Evolutionary conservation across 2,888 invertebrate genomes (phyloP).

Genomic region (Eutolmus rufibarbis): DNA sequence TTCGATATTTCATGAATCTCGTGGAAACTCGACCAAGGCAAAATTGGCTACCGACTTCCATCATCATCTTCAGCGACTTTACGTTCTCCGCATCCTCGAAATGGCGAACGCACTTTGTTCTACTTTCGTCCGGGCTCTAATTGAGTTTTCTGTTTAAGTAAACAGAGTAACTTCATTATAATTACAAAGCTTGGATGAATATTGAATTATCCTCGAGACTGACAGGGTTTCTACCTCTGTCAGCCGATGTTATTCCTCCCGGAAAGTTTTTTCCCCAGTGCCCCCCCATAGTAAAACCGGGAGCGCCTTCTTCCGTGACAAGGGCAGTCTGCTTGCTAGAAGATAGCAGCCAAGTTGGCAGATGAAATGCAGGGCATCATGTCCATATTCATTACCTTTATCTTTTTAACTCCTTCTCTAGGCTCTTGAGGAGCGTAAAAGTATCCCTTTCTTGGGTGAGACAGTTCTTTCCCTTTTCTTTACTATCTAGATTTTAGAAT

Average conservation of each 20-base stretch:
- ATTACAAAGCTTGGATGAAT: slow-evolving; percentile 45
- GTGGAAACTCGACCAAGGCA: neutral
- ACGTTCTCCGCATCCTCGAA: neutral
- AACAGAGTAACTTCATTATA: slow-evolving; percentile 44
- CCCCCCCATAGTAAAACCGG: neutral
- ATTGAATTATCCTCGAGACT: slow-evolving; percentile 43
- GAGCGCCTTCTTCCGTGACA: neutral
- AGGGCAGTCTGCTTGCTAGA: neutral
- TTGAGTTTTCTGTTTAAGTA: slow-evolving; percentile 43
- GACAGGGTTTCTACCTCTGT: slow-evolving; percentile 28
- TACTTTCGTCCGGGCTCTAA: slow-evolving; percentile 34
- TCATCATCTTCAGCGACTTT: neutral
- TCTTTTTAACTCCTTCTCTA: neutral
- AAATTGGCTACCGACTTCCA: neutral
- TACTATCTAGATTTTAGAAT: too few species aligned
- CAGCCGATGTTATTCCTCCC: neutral
- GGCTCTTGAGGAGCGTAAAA: neutral
- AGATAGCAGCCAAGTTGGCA: neutral
- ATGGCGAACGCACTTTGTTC: slow-evolving; percentile 11
- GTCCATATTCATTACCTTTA: neutral
- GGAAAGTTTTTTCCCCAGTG: neutral
- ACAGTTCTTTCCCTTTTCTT: neutral
- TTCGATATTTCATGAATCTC: neutral
- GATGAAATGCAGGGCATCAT: neutral
- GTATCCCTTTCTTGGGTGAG: neutral